These are phyloP conservation scores for Hydriomena furcata DNA, from an alignment of 2,888 invertebrate species.

Conservation along the genomic window DNA sequence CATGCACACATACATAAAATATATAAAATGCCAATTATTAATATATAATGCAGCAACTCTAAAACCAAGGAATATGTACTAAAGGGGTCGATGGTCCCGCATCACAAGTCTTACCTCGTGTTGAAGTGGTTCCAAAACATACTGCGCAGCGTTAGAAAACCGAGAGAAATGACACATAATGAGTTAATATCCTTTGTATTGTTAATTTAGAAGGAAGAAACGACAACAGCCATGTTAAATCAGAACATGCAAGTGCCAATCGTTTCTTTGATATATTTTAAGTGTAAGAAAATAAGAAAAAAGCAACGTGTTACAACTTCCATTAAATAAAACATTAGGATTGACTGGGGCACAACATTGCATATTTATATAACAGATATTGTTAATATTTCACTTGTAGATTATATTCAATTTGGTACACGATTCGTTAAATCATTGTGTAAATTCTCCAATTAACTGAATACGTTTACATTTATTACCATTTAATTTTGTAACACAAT, in stretches of 20 bases:
- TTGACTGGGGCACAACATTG: conserved; percentile 94
- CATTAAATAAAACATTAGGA: conserved; percentile 79
- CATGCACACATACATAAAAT: conserved; percentile 41
- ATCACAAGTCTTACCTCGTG: conserved; percentile 93
- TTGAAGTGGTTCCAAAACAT: conserved; percentile 99
- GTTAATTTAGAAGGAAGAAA: conserved; percentile 65
- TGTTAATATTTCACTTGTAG: conserved; percentile 36
- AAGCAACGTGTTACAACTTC: conserved; percentile 69
- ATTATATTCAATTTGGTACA: conserved; percentile 26
- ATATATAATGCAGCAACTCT: conserved; percentile 27
- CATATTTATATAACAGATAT: conserved; percentile 72
- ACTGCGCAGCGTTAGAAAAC: conserved; percentile 94
- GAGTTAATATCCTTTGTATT: conserved; percentile 69
- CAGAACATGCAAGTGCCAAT: conserved; percentile 70
- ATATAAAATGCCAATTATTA: conserved; percentile 34
- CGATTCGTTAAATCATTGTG: conserved; percentile 31
- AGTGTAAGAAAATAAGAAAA: conserved; percentile 65
- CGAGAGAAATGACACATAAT: conserved; percentile 86
- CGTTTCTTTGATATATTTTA: conserved; percentile 32
- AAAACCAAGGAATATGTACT: conserved; percentile 27
- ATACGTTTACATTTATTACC: conserved; percentile 26
- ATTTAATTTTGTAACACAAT: conserved; percentile 22
- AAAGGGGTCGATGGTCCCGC: conserved; percentile 26
- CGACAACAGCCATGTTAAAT: conserved; percentile 43
- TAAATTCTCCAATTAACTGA: conserved; percentile 20